Base-by-base conservation (phyloP, 2,888 invertebrate genomes). In the Hecatera dysodea region DNA sequence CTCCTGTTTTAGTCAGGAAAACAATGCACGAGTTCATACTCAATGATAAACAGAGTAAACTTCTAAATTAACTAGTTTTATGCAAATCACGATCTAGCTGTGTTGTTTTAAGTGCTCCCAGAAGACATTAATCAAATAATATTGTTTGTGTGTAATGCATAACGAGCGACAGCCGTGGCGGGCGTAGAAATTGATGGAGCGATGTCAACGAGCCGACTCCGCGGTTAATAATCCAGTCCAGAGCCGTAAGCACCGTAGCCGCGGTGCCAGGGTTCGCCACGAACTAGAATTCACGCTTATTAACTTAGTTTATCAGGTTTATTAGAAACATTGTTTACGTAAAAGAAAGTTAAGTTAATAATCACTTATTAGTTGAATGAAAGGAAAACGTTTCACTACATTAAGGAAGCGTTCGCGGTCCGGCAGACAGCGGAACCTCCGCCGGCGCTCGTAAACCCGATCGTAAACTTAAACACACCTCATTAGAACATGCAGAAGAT, bases 61-160 rank as follows among this genome's bases (percentile, higher is more conserved):
- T 94, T 93, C 89, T 90, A 89, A 92, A 93, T 94, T 94, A 94
- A 92, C 88, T 91, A 93, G 92, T 93, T 94, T 93, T 91, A 93
- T 94, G 94, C 95, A 94, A 94, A 95, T 95, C 94, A 95, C 88
- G 92, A 90, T 92, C 86, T 88, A 89, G 88, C 89, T 88, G 84
- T 90, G 88, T 88, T 90, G 89, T 90, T 92, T 84, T 91, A 91
- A 93, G 93, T 91, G 91, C 88, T 89, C 86, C 83, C 85, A 88
- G 90, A 89, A 91, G 90, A 89, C 93, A 95, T 95, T 94, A 95
- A 95, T 95, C 94, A 95, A 87, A 87, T 91, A 90, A 94, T 93
- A 94, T 93, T 94, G 94, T 94, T 93, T 93, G 91, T 90, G 89
- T 91, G 91, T 91, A 91, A 91, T 91, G 92, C 89, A 91, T 90